Percentiles rank a stretch among this genome's conserved stretches.
These are phyloP conservation scores for Atta colombica DNA, from an alignment of 1,140 invertebrate species.

Conservation along the genomic window DNA sequence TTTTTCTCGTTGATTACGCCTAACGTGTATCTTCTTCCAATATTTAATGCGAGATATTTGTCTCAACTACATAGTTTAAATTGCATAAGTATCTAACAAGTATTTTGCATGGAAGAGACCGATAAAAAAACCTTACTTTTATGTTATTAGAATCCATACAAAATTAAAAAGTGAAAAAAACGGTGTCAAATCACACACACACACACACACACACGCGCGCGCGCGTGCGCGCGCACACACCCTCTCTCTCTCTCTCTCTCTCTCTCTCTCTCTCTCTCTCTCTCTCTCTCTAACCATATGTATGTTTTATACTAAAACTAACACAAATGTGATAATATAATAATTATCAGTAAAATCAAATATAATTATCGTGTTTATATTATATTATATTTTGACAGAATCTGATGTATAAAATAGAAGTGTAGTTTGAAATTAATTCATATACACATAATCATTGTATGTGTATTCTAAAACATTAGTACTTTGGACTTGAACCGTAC, in stretches of 20 bases:
- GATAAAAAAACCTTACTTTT: not conserved
- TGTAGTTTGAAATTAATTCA: not conserved
- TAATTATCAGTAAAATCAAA: no score
- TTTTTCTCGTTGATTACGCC: constrained; percentile 1
- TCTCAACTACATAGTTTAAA: constrained; percentile 59
- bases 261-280: no score
- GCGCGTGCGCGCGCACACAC: no score
- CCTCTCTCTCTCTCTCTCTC: no score
- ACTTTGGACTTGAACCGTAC: not conserved
- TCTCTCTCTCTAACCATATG: no score
- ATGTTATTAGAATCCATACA: not conserved
- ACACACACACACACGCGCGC: no score
- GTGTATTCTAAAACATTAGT: not conserved
- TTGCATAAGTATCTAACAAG: constrained; percentile 50
- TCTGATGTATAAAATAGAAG: not conserved
- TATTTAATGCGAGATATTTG: constrained; percentile 59
- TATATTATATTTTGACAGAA: not conserved
- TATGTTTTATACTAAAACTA: no score
- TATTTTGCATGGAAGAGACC: constrained; percentile 17
- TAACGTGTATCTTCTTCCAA: constrained; percentile 45
- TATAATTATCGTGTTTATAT: no score
- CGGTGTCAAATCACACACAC: no score
- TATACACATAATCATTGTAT: not conserved
- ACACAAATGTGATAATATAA: no score
- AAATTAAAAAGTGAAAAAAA: no score